phyloP scores from a whole-genome alignment of 2,888 invertebrate genomes.

The Mellilla xanthometata region DNA sequence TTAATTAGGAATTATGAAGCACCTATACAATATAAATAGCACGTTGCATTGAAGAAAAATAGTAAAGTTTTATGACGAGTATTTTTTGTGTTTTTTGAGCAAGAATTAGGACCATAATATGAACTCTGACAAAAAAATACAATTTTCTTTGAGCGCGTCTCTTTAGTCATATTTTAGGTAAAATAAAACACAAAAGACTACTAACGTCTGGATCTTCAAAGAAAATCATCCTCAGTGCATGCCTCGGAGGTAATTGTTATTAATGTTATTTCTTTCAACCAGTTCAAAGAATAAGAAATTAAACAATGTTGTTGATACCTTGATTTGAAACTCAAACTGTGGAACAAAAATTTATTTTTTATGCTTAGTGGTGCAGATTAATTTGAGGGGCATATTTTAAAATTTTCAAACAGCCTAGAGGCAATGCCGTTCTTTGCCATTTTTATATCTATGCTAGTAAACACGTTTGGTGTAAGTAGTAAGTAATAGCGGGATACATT shows the following conservation, averaged over 20 bases:
- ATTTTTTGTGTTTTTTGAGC: too few species aligned
- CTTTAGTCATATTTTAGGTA: neutral
- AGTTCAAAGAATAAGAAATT: neutral
- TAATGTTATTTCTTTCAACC: neutral
- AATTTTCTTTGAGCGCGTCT: too few species aligned
- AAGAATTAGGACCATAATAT: too few species aligned
- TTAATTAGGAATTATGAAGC: too few species aligned
- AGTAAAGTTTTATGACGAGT: too few species aligned
- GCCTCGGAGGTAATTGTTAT: neutral
- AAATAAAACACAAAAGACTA: neutral
- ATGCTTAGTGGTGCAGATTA: conserved; percentile 59
- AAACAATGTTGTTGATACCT: conserved; percentile 1
- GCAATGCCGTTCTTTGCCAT: conserved; percentile 59
- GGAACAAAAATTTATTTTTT: conserved; percentile 48
- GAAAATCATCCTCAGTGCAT: neutral
- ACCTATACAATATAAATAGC: too few species aligned
- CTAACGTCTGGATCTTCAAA: neutral
- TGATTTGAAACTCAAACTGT: conserved; percentile 30
- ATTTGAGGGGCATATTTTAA: conserved; percentile 64
- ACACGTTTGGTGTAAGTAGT: conserved; percentile 33
- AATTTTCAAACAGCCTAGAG: conserved; percentile 75
- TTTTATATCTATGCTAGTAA: conserved; percentile 55
- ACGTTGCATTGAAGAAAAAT: too few species aligned
- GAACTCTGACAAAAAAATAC: too few species aligned
- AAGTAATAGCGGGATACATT: conserved; percentile 4